Evolutionary conservation across 2,888 invertebrate species (phyloP).

Genomic region (Lasioglossum villosulum): DNA sequence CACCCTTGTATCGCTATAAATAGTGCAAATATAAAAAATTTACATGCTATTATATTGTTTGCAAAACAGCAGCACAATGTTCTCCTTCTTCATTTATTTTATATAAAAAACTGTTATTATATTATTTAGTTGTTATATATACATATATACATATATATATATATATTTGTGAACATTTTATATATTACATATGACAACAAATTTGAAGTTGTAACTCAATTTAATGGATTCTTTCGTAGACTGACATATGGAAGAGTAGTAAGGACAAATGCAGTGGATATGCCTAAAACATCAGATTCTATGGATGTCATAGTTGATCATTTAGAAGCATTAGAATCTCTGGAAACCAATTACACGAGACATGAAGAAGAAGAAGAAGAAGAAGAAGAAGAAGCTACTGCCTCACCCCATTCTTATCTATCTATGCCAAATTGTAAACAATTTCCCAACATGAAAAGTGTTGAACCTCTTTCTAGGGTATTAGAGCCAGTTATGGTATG

Average conservation of each 20-base stretch:
- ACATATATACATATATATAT: too few relatives aligned
- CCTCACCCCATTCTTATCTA: slow-evolving; percentile 90
- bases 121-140: too few relatives aligned
- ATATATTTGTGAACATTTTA: background rate
- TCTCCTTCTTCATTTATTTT: too few relatives aligned
- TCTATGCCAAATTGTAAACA: slow-evolving; percentile 94
- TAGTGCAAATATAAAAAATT: too few relatives aligned
- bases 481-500: slow-evolving; percentile 91
- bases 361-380: slow-evolving; percentile 68
- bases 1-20: too few relatives aligned
- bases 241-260: slow-evolving; percentile 63
- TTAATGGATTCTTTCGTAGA: slow-evolving; percentile 33
- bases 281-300: slow-evolving; percentile 76
- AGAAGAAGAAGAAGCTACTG: slow-evolving; percentile 73
- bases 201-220: background rate
- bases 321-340: slow-evolving; percentile 72
- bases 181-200: background rate
- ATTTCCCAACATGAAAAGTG: slow-evolving; percentile 92
- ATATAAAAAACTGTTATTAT: too few relatives aligned
- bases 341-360: slow-evolving; percentile 74
- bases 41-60: too few relatives aligned
- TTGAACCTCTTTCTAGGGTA: slow-evolving; percentile 92
- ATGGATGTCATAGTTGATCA: slow-evolving; percentile 70
- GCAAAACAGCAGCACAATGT: too few relatives aligned
- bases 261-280: slow-evolving; percentile 74